Conservation (phyloP, 1,140 invertebrate species). For the Battus philenor region DNA sequence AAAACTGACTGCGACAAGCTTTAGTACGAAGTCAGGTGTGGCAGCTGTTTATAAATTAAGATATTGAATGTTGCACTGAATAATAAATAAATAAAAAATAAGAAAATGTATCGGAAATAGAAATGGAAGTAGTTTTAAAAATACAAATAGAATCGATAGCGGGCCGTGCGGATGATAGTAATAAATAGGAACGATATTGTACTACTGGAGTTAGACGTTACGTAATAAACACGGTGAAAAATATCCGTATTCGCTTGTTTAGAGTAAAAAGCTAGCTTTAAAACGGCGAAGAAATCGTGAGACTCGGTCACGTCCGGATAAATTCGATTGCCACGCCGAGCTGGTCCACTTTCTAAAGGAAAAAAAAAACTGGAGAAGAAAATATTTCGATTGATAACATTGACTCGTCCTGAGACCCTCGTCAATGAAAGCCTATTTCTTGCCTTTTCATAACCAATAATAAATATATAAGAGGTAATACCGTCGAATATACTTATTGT, state of each 20-base stretch:
- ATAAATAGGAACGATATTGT: not conserved
- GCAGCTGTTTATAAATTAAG: no score
- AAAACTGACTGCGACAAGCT: no score
- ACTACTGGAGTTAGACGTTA: not conserved
- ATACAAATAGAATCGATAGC: no score
- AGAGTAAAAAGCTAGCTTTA: constrained; percentile 26
- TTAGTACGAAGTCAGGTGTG: no score
- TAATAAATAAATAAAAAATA: no score
- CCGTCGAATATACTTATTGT: constrained; percentile 4
- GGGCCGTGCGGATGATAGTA: not conserved
- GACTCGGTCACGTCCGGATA: constrained; percentile 39
- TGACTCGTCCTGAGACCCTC: constrained; percentile 3
- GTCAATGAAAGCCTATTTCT: constrained; percentile 8
- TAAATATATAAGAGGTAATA: constrained; percentile 1
- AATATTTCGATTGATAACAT: constrained; percentile 28
- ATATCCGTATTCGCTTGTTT: constrained; percentile 9
- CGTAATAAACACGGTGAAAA: constrained; percentile 18
- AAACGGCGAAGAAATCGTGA: constrained; percentile 35
- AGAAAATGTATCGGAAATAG: no score
- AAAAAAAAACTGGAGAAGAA: constrained; percentile 17
- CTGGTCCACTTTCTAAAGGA: constrained; percentile 36
- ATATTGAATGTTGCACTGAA: no score
- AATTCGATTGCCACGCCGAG: constrained; percentile 38
- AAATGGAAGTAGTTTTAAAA: no score
- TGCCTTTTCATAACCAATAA: constrained; percentile 8